These are phyloP conservation scores for Belgica antarctica DNA, from an alignment of 2,888 invertebrate species.

Conservation along the genomic window DNA sequence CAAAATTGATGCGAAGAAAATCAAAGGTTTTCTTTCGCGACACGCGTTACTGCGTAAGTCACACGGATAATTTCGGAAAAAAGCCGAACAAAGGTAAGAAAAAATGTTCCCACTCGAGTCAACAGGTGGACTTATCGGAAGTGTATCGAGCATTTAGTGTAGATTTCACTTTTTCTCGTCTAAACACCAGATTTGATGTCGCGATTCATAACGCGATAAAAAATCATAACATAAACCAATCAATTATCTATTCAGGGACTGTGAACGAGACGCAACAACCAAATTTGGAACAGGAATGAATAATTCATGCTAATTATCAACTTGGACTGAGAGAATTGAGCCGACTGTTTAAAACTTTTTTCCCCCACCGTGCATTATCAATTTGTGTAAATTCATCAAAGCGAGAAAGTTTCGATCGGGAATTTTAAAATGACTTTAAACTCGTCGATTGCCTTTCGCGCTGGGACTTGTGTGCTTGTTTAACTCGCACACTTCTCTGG, in stretches of 20 bases:
- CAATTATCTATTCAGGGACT: not conserved
- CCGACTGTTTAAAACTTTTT: not conserved
- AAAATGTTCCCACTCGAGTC: no score
- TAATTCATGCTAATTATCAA: slow-evolving; percentile 10
- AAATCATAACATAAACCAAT: slow-evolving; percentile 15
- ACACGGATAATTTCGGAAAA: no score
- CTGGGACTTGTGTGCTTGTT: no score
- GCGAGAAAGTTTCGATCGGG: slow-evolving; percentile 11
- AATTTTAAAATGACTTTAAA: no score
- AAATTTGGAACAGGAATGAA: slow-evolving; percentile 4
- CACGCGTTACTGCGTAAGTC: no score
- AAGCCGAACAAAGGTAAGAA: no score
- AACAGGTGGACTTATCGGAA: no score
- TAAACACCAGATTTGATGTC: not conserved
- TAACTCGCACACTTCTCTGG: no score
- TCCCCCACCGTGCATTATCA: not conserved
- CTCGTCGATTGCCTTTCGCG: not conserved
- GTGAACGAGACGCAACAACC: no score
- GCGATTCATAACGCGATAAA: not conserved
- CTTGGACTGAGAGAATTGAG: not conserved
- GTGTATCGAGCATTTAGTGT: no score
- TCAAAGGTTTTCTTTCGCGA: not conserved
- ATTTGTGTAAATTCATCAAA: slow-evolving; percentile 11
- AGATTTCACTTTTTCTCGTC: no score
- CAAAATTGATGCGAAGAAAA: not conserved